phyloP scores from a whole-genome alignment of 2,113 vertebrate species.

The Willisornis vidua region DNA sequence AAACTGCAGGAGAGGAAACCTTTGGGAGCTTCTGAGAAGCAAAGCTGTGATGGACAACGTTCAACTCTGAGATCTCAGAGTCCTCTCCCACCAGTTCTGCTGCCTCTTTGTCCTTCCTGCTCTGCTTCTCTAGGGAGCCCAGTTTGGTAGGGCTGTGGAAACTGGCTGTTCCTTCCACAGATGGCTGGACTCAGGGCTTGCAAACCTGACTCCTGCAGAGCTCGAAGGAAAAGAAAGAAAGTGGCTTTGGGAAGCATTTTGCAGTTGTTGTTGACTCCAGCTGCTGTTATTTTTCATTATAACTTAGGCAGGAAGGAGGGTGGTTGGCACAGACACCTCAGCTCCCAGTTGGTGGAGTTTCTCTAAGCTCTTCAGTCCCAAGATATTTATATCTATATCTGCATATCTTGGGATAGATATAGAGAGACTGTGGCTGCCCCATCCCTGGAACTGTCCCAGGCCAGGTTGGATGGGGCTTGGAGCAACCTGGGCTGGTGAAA shows the following conservation, averaged over 20 bases:
- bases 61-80: background rate
- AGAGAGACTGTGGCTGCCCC: background rate
- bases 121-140: background rate
- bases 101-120: slow-evolving; percentile 29
- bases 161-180: slow-evolving; percentile 9
- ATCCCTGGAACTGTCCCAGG: background rate
- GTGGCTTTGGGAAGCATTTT: background rate
- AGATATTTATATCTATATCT: background rate
- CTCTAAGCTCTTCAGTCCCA: background rate
- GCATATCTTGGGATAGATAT: background rate
- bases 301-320: background rate
- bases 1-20: background rate
- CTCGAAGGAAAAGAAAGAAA: background rate
- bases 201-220: background rate
- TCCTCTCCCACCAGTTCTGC: background rate
- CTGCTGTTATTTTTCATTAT: background rate
- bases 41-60: background rate
- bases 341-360: background rate
- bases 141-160: background rate
- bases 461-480: background rate
- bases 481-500: background rate
- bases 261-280: background rate
- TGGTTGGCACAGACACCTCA: background rate
- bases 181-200: background rate
- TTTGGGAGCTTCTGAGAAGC: slow-evolving; percentile 3